Evolutionary conservation across 2,797 vertebrate species (phyloP), one percentile per base, ranked within the genome.

Genomic region (Glyptemys insculpta): DNA sequence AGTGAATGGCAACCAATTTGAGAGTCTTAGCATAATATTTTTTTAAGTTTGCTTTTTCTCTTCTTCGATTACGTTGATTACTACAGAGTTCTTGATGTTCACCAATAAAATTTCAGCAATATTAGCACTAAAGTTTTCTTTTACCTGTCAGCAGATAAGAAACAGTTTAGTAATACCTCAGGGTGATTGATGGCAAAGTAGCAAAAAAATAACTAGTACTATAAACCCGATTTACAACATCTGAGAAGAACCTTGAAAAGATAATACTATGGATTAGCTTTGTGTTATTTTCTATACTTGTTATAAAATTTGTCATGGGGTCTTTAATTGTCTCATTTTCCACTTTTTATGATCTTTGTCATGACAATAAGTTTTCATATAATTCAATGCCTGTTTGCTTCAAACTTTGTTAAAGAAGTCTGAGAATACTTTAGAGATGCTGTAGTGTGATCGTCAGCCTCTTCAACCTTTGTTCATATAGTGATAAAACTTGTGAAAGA

Each of bases 301-400:
- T 97, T 95, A 94, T 94, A 97, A 96, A 97, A 97, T 96, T 94
- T 97, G 95, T 97, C 96, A 96, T 1, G 1, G 86, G 87, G 80
- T 89, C 94, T 97, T 98, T 98, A 98, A 97, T 97, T 97, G 96
- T 94, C 93, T 97, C 82, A 92, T 97, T 97, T 96, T 97, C 95
- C 81, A 81, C 91, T 96, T 96, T 97, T 97, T 96, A 96, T 91
- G 88, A 91, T 88, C 91, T 97, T 96, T 96, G 97, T 96, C 96
- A 96, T 97, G 93, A 95, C 93, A 95, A 81, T 95, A 97, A 95
- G 91, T 96, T 97, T 97, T 92, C 96, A 93, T 88, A 97, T 97
- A 96, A 96, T 92, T 98, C 95, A 97, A 16, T 0, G 1, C 88
- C 92, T 89, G 49, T 79, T 86, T 90, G 81, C 78, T 96, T 90